These are phyloP conservation scores for Steatornis caripensis DNA, from an alignment of 2,113 vertebrate species.

Conservation along the genomic window DNA sequence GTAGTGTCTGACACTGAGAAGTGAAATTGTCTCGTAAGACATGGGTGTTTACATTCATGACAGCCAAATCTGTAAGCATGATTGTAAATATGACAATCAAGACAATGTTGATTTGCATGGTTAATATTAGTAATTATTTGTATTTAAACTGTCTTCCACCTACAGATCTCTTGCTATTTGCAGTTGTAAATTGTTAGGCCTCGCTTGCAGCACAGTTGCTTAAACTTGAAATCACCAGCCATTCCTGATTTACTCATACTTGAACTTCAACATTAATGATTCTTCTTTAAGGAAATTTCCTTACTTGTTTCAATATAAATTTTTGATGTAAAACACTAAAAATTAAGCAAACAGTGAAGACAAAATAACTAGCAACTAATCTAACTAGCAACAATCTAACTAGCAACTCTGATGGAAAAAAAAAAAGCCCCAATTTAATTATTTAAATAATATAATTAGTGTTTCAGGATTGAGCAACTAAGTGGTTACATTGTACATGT, in stretches of 20 bases:
- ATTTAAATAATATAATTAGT: neutral
- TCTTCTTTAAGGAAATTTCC: neutral
- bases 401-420: neutral
- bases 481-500: neutral
- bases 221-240: neutral
- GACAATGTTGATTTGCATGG: neutral
- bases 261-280: neutral
- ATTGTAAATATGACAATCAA: constrained; percentile 18
- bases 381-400: neutral
- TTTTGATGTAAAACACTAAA: neutral
- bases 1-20: neutral
- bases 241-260: neutral
- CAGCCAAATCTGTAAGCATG: neutral
- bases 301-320: neutral
- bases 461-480: neutral
- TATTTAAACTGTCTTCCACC: neutral
- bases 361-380: neutral
- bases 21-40: neutral
- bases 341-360: neutral
- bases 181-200: neutral
- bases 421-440: neutral
- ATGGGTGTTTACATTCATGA: neutral
- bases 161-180: neutral
- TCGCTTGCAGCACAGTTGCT: neutral
- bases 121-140: constrained; percentile 13